A percentile compares a stretch with the other conserved stretches of the same genome.
Evolutionary conservation across 2,113 vertebrate species (phyloP).

Genomic region (Python bivittatus): DNA sequence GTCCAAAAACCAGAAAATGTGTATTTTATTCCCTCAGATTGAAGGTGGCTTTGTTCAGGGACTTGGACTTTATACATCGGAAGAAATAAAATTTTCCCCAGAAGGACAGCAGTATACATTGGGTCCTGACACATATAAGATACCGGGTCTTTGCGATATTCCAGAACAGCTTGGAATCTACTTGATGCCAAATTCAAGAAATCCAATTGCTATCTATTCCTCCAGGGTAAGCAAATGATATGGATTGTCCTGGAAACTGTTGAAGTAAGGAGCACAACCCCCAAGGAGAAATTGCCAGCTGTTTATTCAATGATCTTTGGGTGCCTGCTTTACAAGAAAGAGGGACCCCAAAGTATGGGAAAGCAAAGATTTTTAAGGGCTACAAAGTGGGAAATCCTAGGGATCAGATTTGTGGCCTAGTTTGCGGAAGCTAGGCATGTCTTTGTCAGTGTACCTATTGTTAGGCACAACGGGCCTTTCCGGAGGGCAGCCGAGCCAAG

Average conservation of each 20-base stretch:
- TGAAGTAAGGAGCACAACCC: not conserved
- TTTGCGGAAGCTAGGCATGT: not conserved
- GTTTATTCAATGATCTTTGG: not conserved
- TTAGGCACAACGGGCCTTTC: too few relatives aligned
- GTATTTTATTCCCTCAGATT: constrained; percentile 69
- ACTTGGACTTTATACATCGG: constrained; percentile 82
- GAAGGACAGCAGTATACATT: constrained; percentile 79
- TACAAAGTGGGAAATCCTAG: not conserved
- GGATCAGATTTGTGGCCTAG: not conserved
- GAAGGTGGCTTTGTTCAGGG: constrained; percentile 87
- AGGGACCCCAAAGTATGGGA: not conserved
- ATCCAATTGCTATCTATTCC: constrained; percentile 83
- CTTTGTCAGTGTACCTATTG: not conserved
- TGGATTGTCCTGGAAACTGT: not conserved
- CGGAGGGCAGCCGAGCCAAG: not conserved
- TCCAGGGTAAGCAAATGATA: constrained; percentile 79
- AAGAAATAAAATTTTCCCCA: constrained; percentile 85
- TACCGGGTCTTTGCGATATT: constrained; percentile 81
- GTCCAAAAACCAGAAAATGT: not conserved
- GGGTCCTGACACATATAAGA: constrained; percentile 83
- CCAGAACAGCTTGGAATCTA: constrained; percentile 79
- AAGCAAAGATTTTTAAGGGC: not conserved
- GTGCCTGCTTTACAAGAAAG: not conserved
- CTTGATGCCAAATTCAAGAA: constrained; percentile 74
- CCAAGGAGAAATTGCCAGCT: not conserved